phyloP scores from a whole-genome alignment of 2,888 invertebrate species.

The Melanotus villosus region DNA sequence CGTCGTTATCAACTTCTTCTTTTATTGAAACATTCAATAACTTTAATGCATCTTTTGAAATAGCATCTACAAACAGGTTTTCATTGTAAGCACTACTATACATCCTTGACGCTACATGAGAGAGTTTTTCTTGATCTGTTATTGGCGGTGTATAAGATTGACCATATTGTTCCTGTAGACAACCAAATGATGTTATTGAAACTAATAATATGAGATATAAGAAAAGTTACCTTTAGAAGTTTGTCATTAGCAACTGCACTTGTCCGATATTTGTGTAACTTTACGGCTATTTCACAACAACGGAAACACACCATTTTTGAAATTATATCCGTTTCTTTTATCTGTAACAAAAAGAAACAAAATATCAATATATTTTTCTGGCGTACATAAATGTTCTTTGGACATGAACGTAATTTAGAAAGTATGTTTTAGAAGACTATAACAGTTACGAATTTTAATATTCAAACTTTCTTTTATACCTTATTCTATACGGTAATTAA shows the following conservation, averaged over 20 bases:
- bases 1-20: too few species aligned
- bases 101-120: background rate
- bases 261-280: conserved; percentile 42
- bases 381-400: too few species aligned
- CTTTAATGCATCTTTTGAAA: conserved; percentile 15
- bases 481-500: too few species aligned
- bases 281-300: conserved; percentile 42
- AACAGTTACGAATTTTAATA: too few species aligned
- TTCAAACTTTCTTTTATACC: too few species aligned
- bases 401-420: too few species aligned
- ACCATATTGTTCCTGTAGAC: conserved; percentile 1
- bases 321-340: conserved; percentile 36
- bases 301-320: conserved; percentile 47
- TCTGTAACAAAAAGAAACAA: conserved; percentile 46
- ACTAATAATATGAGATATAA: background rate
- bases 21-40: background rate
- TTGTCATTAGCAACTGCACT: conserved; percentile 45
- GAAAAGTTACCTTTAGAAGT: conserved; percentile 43
- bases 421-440: too few species aligned
- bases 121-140: conserved; percentile 2
- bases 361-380: too few species aligned
- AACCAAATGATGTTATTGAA: background rate
- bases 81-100: background rate
- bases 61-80: too few species aligned
- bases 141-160: conserved; percentile 15